These are phyloP conservation scores for Ianthella basta DNA, from an alignment of 37 sponge, comb jelly and placozoan species.

Conservation along the genomic window DNA sequence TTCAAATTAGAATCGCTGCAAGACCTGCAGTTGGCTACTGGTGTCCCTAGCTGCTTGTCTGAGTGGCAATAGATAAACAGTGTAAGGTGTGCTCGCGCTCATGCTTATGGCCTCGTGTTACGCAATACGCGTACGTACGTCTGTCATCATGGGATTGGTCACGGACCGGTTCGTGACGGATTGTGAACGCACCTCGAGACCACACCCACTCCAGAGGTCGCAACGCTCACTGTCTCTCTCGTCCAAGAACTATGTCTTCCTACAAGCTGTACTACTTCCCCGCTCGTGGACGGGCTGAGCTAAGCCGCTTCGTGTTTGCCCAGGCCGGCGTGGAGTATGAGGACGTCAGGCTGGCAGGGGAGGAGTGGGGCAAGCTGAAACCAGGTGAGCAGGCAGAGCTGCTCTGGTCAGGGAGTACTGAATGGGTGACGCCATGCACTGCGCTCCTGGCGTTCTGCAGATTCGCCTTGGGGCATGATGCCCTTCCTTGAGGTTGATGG, in stretches of 20 bases:
- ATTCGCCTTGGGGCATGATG: slow-evolving; percentile 46
- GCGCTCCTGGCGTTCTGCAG: background rate
- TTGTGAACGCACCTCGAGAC: no score
- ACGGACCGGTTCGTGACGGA: no score
- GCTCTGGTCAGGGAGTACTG: background rate
- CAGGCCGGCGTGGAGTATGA: slow-evolving; percentile 37
- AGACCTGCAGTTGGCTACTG: no score
- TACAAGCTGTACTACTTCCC: slow-evolving; percentile 44
- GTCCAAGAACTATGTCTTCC: slow-evolving; percentile 21
- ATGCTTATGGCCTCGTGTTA: no score
- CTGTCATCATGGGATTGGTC: no score
- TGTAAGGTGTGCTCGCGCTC: no score
- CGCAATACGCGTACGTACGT: no score
- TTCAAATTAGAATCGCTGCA: no score
- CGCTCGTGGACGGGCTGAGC: slow-evolving; percentile 19
- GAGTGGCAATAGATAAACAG: no score
- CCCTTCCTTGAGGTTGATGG: slow-evolving; percentile 69
- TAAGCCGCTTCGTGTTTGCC: slow-evolving; percentile 22
- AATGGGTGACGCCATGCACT: background rate
- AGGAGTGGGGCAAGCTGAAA: slow-evolving; percentile 28
- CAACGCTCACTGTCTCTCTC: no score
- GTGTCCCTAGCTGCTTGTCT: no score
- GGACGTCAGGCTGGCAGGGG: slow-evolving; percentile 18
- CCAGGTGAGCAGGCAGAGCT: background rate
- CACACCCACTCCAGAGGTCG: no score